Conservation (phyloP, 2,888 invertebrate species). For the Acheta domesticus region DNA sequence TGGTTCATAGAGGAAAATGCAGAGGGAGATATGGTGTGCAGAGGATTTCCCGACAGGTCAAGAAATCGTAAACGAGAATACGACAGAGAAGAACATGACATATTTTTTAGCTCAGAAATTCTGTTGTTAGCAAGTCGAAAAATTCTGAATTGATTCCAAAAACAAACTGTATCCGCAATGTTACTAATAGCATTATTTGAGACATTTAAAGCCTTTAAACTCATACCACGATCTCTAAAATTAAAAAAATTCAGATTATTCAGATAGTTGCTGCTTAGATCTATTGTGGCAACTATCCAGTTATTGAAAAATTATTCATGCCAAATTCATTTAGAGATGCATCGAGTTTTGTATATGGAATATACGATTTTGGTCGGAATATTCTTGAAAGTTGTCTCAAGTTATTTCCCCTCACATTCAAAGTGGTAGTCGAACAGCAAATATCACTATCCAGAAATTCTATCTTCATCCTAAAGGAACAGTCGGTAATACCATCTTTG, state of each 20-base stretch:
- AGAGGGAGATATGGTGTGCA: neutral
- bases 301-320: neutral
- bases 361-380: too few relatives aligned
- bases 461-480: too few relatives aligned
- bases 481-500: too few relatives aligned
- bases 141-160: too few relatives aligned
- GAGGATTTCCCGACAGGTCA: neutral
- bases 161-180: neutral
- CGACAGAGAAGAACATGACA: too few relatives aligned
- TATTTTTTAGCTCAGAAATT: too few relatives aligned
- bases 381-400: too few relatives aligned
- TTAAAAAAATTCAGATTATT: neutral
- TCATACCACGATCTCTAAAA: neutral
- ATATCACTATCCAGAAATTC: too few relatives aligned
- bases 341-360: neutral
- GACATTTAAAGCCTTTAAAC: neutral
- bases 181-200: neutral
- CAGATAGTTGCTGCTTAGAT: neutral
- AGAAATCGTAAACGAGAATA: neutral
- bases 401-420: too few relatives aligned
- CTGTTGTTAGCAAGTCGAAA: too few relatives aligned
- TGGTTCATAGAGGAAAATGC: neutral
- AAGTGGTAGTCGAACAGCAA: too few relatives aligned
- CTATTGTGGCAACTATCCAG: accelerated
- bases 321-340: neutral